Percentiles rank a stretch among this genome's conserved stretches.
Evolutionary conservation across 2,888 invertebrate genomes (phyloP).

Genomic region (Melipona beecheii): DNA sequence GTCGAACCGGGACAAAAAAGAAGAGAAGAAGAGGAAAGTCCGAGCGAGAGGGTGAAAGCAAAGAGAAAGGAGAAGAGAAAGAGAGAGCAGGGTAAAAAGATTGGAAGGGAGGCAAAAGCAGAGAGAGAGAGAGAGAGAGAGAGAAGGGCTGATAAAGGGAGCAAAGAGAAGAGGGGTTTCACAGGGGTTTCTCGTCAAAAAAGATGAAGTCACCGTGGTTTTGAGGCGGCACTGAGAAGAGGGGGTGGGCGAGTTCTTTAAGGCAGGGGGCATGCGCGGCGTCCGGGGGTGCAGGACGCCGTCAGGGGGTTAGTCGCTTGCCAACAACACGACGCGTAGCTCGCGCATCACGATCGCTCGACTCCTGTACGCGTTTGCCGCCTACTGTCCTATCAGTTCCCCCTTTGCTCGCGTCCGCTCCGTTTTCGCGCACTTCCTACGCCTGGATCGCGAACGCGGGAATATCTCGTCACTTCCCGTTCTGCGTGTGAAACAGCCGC

Average conservation of each 20-base stretch:
- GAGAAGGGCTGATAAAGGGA: not conserved
- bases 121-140: not conserved
- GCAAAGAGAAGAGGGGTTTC: slow-evolving; percentile 16
- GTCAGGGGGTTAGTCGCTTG: slow-evolving; percentile 81
- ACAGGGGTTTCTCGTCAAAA: slow-evolving; percentile 69
- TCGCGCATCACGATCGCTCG: slow-evolving; percentile 67
- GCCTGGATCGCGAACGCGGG: not conserved
- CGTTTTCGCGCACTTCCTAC: slow-evolving; percentile 30
- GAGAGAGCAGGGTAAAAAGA: not conserved
- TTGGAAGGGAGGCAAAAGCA: not conserved
- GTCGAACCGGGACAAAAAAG: not conserved
- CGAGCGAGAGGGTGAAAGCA: not conserved
- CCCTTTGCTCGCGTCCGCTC: slow-evolving; percentile 1
- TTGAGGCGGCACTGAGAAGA: slow-evolving; percentile 64
- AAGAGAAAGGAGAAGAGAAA: not conserved
- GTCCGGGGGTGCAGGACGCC: slow-evolving; percentile 79
- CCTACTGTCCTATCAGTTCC: not conserved
- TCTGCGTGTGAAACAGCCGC: not conserved
- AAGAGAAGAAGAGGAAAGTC: not conserved
- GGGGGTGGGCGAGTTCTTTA: slow-evolving; percentile 63
- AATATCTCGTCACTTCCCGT: not conserved
- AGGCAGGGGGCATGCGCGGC: slow-evolving; percentile 80
- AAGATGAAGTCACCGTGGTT: slow-evolving; percentile 76
- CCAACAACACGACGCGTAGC: slow-evolving; percentile 79
- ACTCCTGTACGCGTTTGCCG: slow-evolving; percentile 17